Evolutionary conservation across 2,797 vertebrate genomes (phyloP).

Genomic region (Pelodytes ibericus): DNA sequence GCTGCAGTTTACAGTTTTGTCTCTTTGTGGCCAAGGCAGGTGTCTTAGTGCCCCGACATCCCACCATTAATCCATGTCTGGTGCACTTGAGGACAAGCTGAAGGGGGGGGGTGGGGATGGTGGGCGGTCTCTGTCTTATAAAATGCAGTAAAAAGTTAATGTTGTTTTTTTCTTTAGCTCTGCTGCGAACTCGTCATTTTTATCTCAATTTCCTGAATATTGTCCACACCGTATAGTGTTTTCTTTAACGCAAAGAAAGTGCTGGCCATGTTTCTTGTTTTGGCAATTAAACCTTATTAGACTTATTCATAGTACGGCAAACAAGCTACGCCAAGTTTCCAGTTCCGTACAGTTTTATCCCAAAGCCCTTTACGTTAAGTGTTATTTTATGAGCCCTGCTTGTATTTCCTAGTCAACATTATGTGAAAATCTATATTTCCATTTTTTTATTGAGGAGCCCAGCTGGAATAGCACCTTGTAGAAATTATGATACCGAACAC

Average conservation of each 20-base stretch:
- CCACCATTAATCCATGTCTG: too few relatives aligned
- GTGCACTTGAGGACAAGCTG: too few relatives aligned
- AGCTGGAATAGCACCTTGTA: slow-evolving; percentile 46
- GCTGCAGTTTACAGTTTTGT: too few relatives aligned
- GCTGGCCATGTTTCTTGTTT: not conserved
- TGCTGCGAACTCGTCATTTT: too few relatives aligned
- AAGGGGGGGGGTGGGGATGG: too few relatives aligned
- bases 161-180: too few relatives aligned
- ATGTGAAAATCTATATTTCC: slow-evolving; percentile 54
- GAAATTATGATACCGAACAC: slow-evolving; percentile 24
- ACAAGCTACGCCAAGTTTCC: slow-evolving; percentile 38
- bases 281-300: slow-evolving; percentile 33
- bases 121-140: too few relatives aligned
- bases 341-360: slow-evolving; percentile 39
- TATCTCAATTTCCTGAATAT: not conserved
- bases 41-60: too few relatives aligned
- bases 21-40: too few relatives aligned
- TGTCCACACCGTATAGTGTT: not conserved
- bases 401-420: slow-evolving; percentile 49
- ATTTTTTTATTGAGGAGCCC: slow-evolving; percentile 31
- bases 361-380: slow-evolving; percentile 37
- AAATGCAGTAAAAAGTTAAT: too few relatives aligned
- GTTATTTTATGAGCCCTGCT: slow-evolving; percentile 46
- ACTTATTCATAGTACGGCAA: slow-evolving; percentile 16
- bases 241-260: slow-evolving; percentile 1